phyloP scores from a whole-genome alignment of 2,113 vertebrate genomes.

The Serinus canaria region DNA sequence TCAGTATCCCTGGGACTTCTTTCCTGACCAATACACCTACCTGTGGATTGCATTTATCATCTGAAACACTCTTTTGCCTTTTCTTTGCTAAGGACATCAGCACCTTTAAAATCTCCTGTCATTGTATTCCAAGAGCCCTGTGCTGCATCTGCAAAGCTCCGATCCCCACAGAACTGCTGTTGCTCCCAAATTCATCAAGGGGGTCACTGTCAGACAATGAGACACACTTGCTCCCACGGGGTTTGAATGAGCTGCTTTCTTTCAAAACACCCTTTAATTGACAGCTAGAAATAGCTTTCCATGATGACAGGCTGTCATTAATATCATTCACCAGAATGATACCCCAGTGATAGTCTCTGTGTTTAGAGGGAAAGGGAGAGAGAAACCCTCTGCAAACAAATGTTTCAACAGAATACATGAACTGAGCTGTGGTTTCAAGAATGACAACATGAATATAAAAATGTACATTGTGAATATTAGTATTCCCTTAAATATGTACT shows the following conservation, averaged over 20 bases:
- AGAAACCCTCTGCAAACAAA: slow-evolving; percentile 55
- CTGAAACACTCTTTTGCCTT: not conserved
- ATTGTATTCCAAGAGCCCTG: not conserved
- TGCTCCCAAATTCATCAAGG: slow-evolving; percentile 48
- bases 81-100: not conserved
- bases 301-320: slow-evolving; percentile 61
- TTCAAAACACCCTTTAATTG: slow-evolving; percentile 56
- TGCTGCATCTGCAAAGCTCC: not conserved
- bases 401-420: slow-evolving; percentile 39
- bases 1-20: not conserved
- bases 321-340: slow-evolving; percentile 49
- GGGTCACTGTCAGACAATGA: slow-evolving; percentile 52
- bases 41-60: not conserved
- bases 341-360: not conserved
- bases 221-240: not conserved
- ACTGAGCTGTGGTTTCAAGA: slow-evolving; percentile 53
- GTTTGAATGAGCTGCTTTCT: slow-evolving; percentile 20
- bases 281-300: slow-evolving; percentile 47
- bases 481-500: slow-evolving; percentile 69
- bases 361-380: slow-evolving; percentile 22
- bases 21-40: not conserved
- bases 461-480: slow-evolving; percentile 65
- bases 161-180: not conserved
- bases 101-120: not conserved
- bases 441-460: slow-evolving; percentile 66